Evolutionary conservation across 2,113 vertebrate genomes (phyloP).

Genomic region (Podiceps cristatus): DNA sequence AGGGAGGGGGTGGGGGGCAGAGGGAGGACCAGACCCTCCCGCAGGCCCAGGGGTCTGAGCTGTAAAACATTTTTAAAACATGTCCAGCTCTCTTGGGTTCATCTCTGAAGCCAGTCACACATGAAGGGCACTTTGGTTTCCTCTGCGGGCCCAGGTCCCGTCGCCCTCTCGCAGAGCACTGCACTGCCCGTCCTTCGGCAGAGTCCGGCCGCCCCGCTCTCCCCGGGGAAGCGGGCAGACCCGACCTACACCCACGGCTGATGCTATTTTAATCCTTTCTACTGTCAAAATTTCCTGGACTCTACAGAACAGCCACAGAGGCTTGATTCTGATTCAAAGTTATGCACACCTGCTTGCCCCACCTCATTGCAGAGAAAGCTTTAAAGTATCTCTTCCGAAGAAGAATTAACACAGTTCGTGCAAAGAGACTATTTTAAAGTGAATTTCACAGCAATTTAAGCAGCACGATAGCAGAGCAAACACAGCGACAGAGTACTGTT

Average conservation of each 20-base stretch:
- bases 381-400: background rate
- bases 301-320: background rate
- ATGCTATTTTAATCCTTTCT: background rate
- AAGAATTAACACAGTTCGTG: background rate
- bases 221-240: rapidly evolving
- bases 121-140: background rate
- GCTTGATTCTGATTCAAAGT: background rate
- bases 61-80: background rate
- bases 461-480: background rate
- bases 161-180: rapidly evolving
- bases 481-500: background rate
- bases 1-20: background rate
- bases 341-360: background rate
- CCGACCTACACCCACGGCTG: rapidly evolving
- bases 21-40: background rate
- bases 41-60: background rate
- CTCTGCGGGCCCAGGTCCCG: background rate
- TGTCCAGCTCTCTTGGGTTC: background rate
- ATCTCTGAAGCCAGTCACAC: background rate
- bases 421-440: background rate
- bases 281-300: background rate
- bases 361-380: background rate
- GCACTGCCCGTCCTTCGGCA: background rate
- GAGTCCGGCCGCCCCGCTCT: background rate
- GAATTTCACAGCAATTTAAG: background rate